These are phyloP conservation scores for Latrodectus elegans DNA, from an alignment of 2,888 invertebrate genomes.

Conservation along the genomic window DNA sequence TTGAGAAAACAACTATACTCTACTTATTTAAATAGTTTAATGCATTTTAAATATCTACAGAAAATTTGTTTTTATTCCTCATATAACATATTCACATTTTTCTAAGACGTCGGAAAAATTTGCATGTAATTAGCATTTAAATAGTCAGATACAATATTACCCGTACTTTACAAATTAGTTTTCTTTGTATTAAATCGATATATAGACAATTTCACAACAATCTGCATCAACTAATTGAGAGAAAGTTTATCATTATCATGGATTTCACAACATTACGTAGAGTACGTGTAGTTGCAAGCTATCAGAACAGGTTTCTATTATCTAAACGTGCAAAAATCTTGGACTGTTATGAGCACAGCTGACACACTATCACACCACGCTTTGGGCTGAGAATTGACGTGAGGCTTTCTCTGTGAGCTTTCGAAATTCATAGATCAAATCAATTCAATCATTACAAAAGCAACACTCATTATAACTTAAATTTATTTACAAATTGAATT, in stretches of 20 bases:
- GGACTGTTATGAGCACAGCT: constrained; percentile 39
- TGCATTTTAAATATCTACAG: constrained; percentile 55
- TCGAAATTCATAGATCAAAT: background rate
- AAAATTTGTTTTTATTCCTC: constrained; percentile 36
- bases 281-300: constrained; percentile 19
- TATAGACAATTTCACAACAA: constrained; percentile 35
- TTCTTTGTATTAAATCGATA: constrained; percentile 32
- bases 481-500: background rate
- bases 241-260: constrained; percentile 16
- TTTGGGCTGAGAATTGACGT: constrained; percentile 46
- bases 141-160: constrained; percentile 55
- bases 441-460: background rate
- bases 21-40: constrained; percentile 45
- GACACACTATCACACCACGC: constrained; percentile 38
- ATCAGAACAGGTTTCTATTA: constrained; percentile 9
- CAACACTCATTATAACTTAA: background rate
- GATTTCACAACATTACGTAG: constrained; percentile 25
- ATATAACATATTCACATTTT: constrained; percentile 44
- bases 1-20: too few species aligned
- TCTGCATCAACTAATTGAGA: constrained; percentile 46
- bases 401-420: constrained; percentile 54
- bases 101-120: constrained; percentile 42
- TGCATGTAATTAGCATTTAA: constrained; percentile 47
- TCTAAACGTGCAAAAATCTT: constrained; percentile 43
- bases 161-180: constrained; percentile 57